A percentile compares a stretch with the other conserved stretches of the same genome.
These are phyloP conservation scores for Limnephilus lunatus DNA, from an alignment of 2,888 invertebrate species.

Conservation along the genomic window DNA sequence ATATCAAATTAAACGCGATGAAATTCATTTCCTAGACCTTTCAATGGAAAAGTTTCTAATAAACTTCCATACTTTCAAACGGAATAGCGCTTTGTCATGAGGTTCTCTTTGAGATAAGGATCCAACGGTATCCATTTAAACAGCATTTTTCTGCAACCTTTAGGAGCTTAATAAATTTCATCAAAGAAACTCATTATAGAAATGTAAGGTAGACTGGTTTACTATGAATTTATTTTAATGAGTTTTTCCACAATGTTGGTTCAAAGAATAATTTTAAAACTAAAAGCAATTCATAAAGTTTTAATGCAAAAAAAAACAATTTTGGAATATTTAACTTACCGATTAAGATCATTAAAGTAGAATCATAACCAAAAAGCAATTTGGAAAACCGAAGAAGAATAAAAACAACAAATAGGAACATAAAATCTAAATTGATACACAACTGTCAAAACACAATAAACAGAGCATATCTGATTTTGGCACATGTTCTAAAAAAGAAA, in stretches of 20 bases:
- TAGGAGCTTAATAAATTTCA: not conserved
- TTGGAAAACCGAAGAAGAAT: not conserved
- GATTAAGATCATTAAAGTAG: not conserved
- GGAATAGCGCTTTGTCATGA: not conserved
- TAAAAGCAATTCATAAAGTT: not conserved
- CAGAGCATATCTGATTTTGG: not conserved
- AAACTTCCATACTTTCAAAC: not conserved
- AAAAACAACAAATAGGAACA: not conserved
- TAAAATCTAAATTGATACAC: not conserved
- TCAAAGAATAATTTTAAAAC: not conserved
- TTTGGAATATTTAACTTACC: not conserved
- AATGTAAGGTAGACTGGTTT: not conserved
- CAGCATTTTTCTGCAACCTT: not conserved
- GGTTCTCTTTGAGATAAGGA: not conserved
- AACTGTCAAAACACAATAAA: conserved; percentile 2
- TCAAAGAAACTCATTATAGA: not conserved
- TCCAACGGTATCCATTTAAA: not conserved
- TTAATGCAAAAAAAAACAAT: not conserved
- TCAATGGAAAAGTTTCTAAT: not conserved
- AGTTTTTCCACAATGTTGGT: not conserved
- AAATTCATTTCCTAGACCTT: not conserved
- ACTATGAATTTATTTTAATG: not conserved
- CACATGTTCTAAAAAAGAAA: not conserved
- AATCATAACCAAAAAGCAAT: not conserved
- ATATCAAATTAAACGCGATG: not conserved